Evolutionary conservation across 2,797 vertebrate genomes (phyloP), one percentile per base, ranked within the genome.

Genomic region (Lophius americanus): DNA sequence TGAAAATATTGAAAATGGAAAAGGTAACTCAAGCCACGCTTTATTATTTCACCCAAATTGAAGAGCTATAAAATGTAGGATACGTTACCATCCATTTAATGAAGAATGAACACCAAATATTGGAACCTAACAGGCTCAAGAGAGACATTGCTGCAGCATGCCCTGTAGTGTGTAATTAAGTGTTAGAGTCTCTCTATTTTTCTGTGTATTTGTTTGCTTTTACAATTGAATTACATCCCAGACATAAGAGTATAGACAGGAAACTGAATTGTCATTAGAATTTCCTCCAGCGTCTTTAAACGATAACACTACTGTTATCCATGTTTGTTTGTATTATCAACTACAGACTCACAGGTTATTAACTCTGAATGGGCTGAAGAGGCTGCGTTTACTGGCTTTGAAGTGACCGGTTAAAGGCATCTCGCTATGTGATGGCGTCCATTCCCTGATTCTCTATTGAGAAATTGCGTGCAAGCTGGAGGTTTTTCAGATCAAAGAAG

Each of bases 311-410:
- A 56, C 50, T 64, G 7, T 60, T 38, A 7, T 23, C 35, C 58
- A 13, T 55, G 14, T 51, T 60, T 13, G 33, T 41, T 9, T 65
- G 33, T n/a, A 41, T 37, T 43, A 0, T 64, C 5, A 38, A 14
- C 12, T 47, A 9, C 39, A 49, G 7, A 56, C 32, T 67, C 38
- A 51, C 59, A 64, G n/a, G 23, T 3, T 53, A 8, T 60, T 46
- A 48, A 6, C 57, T 63, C n/a, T 53, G 9, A 64, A 13, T 32
- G 49, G 49, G 51, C 3, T 43, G 23, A 70, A 7, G 13, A 57
- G 48, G 50, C n/a, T 50, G 10, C 48, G 23, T 79, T 73, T 50
- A 70, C 55, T 54, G 37, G 53, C 32, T 9, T 68, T 73, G 13
- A 68, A 59, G 43, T 23, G 23, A 23, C 23, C 23, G 23, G 23